Evolutionary conservation across 2,797 vertebrate genomes (phyloP).

Genomic region (Oreochromis grahami): DNA sequence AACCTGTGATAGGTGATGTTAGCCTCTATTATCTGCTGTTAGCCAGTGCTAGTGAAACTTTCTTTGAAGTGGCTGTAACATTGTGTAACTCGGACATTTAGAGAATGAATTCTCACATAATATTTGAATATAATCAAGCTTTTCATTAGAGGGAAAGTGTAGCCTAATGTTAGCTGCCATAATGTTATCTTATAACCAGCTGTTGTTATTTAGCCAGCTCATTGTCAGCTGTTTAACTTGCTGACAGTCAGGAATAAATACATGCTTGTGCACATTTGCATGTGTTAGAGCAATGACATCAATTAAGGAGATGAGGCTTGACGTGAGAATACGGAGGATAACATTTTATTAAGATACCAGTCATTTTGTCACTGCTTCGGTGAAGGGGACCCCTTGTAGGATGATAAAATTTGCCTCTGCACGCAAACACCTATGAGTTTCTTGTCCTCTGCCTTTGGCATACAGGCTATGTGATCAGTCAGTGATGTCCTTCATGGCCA

Average conservation of each 20-base stretch:
- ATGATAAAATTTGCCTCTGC: neutral
- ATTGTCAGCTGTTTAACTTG: fast-evolving
- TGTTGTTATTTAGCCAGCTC: neutral
- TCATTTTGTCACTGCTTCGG: neutral
- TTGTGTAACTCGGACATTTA: neutral
- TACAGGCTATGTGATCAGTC: neutral
- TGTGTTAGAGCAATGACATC: neutral
- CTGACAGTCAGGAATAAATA: neutral
- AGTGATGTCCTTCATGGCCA: neutral
- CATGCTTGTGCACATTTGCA: neutral
- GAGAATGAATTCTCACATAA: neutral
- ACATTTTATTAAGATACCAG: neutral
- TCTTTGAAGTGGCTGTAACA: neutral
- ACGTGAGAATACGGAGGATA: neutral
- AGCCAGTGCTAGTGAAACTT: neutral
- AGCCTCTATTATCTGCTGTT: neutral
- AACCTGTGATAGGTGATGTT: neutral
- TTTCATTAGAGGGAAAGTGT: neutral
- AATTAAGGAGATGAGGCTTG: neutral
- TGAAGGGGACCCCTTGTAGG: neutral
- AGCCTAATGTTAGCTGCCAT: neutral
- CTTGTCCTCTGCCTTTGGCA: neutral
- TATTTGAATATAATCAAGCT: neutral
- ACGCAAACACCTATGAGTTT: neutral
- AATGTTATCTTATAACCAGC: neutral